Base-by-base conservation (phyloP, 2,888 invertebrate species). In the Watsonalla cultraria region DNA sequence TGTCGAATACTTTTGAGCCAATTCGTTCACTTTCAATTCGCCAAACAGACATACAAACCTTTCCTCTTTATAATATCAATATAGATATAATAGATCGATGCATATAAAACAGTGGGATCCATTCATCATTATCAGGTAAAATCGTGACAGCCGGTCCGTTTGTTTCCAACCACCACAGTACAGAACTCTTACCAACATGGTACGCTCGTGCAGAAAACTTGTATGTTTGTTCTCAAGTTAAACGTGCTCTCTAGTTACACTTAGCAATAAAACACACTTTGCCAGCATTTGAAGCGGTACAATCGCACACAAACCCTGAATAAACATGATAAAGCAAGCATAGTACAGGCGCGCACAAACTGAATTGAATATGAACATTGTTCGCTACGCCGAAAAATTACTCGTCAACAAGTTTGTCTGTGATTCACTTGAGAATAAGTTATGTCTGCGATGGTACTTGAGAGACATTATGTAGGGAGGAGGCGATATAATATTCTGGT, bases 311-410 rank as follows among this genome's bases (percentile, higher is more conserved):
- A 24, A 48, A 42, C 24, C 46, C 34, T 49, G 45, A 51, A 48
- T 47, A 54, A 54, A 54, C 51, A 52, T 39, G 47, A 14, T 52
- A 48, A 49, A 46, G 50, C 47, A 46, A 39, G 13, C 11, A 11
- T 24, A 45, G 46, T 33, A 52, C 51, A 46, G 51, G 51, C 46
- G n/a, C 46, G 24, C 47, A 53, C 53, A 53, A 55, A 55, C 53
- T 51, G 57, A 53, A 57, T 57, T 54, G 51, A 53, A 55, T 51
- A 57, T 57, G 51, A 56, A 46, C 45, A 49, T 47, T 45, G 33
- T 46, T 49, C 45, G 52, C 53, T 4, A 48, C 45, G n/a, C 8
- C 37, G 24, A 49, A 49, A 46, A 46, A 53, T 53, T 53, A 50
- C 46, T 49, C 5, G 46, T 15, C 46, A 37, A 15, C 15, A 24